phyloP scores from a whole-genome alignment of 2,113 vertebrate genomes.

The Brienomyrus brachyistius region DNA sequence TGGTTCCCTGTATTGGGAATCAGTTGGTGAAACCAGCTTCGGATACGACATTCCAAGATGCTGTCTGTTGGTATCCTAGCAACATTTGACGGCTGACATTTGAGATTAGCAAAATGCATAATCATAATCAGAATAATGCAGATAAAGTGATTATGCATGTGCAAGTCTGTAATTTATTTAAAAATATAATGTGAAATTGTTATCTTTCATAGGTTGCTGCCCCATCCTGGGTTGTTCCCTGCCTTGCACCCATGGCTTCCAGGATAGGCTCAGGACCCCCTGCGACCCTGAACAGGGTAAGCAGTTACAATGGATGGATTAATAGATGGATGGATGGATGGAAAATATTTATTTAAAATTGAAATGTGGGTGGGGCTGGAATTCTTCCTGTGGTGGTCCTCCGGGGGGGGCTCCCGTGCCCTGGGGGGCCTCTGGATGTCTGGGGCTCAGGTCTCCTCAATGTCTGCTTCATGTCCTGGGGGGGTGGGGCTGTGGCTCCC shows the following conservation, averaged over 20 bases:
- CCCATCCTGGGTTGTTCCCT: not conserved
- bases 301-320: not conserved
- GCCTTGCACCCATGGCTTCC: not conserved
- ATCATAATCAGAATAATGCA: not conserved
- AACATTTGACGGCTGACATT: not conserved
- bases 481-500: too few relatives aligned
- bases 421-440: too few relatives aligned
- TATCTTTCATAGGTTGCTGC: not conserved
- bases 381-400: too few relatives aligned
- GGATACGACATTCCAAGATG: not conserved
- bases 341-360: not conserved
- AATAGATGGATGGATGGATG: not conserved
- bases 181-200: not conserved
- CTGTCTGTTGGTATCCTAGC: not conserved
- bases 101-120: not conserved
- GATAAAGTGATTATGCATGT: not conserved
- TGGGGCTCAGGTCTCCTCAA: too few relatives aligned
- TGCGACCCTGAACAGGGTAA: not conserved
- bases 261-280: not conserved
- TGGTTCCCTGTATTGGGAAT: not conserved
- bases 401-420: too few relatives aligned
- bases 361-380: not conserved
- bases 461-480: too few relatives aligned
- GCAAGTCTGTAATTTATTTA: not conserved
- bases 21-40: not conserved